Conservation (phyloP, 2,797 vertebrate species). For the Salarias fasciatus region DNA sequence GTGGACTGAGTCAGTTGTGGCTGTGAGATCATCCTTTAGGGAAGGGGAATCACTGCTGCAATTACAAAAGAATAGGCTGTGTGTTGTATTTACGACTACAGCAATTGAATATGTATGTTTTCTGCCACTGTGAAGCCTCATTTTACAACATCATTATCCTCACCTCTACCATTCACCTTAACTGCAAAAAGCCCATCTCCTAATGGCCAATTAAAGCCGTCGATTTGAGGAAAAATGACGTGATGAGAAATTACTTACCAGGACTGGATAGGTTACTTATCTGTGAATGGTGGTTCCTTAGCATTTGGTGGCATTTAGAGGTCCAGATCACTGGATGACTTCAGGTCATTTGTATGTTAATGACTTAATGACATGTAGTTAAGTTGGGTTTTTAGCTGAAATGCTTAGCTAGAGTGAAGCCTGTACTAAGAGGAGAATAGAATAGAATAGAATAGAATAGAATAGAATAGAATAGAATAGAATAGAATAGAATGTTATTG, state of each 20-base stretch:
- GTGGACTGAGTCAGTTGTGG: constrained; percentile 47
- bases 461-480: constrained; percentile 2
- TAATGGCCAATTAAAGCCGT: constrained; percentile 74
- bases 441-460: constrained; percentile 12
- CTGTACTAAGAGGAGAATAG: constrained; percentile 13
- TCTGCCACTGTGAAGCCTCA: constrained; percentile 13
- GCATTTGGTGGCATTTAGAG: constrained; percentile 86
- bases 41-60: constrained; percentile 16
- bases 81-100: constrained; percentile 50
- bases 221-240: constrained; percentile 70
- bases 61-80: constrained; percentile 50
- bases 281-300: constrained; percentile 80
- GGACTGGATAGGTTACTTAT: constrained; percentile 74
- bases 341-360: constrained; percentile 86
- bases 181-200: constrained; percentile 52
- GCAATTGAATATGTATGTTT: constrained; percentile 30
- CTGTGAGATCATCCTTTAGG: constrained; percentile 62
- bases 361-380: constrained; percentile 79
- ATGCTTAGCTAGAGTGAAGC: constrained; percentile 44
- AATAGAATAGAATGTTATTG: too few relatives aligned
- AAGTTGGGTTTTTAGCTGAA: constrained; percentile 75
- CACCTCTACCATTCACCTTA: constrained; percentile 65
- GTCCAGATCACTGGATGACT: constrained; percentile 78
- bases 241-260: constrained; percentile 66
- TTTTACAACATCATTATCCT: constrained; percentile 43